phyloP scores from a whole-genome alignment of 92 coral and sea anemone genomes.

The Blastomussa wellsi region DNA sequence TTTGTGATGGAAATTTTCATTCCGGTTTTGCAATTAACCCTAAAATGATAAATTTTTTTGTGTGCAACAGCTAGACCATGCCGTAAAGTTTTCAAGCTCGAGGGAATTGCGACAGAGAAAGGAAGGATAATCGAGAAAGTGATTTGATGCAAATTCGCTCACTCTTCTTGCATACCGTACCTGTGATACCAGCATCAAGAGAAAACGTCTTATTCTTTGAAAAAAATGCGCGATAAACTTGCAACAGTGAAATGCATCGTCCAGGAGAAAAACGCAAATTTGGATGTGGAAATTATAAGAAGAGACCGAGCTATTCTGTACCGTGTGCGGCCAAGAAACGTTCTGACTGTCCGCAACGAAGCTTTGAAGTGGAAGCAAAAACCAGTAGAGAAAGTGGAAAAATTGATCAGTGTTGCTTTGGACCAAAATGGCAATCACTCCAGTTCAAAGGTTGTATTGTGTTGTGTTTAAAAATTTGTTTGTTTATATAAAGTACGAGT shows the following conservation, averaged over 20 bases:
- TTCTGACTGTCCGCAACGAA: slow-evolving; percentile 63
- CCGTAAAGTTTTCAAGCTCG: slow-evolving; percentile 8
- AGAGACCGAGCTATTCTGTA: slow-evolving; percentile 71
- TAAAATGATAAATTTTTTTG: slow-evolving; percentile 4
- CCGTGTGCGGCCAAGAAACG: slow-evolving; percentile 69
- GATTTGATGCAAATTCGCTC: slow-evolving; percentile 17
- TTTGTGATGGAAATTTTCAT: slow-evolving; percentile 41
- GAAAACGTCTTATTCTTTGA: neutral
- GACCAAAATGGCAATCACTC: slow-evolving; percentile 24
- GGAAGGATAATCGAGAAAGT: neutral
- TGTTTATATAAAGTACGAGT: neutral
- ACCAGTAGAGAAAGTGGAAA: slow-evolving; percentile 52
- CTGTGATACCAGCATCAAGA: neutral
- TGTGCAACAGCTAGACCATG: slow-evolving; percentile 1
- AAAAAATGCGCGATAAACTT: slow-evolving; percentile 60
- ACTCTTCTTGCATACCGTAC: neutral
- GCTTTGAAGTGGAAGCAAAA: slow-evolving; percentile 62
- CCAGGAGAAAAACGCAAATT: slow-evolving; percentile 67
- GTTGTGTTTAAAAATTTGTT: slow-evolving; percentile 4
- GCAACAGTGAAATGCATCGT: slow-evolving; percentile 69
- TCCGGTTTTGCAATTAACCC: slow-evolving; percentile 13
- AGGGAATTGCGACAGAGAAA: slow-evolving; percentile 3
- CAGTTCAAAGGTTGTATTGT: slow-evolving; percentile 13
- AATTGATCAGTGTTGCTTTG: slow-evolving; percentile 35
- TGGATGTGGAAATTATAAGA: slow-evolving; percentile 71